Evolutionary conservation across 2,113 vertebrate species (phyloP).

Genomic region (Gila orcuttii): DNA sequence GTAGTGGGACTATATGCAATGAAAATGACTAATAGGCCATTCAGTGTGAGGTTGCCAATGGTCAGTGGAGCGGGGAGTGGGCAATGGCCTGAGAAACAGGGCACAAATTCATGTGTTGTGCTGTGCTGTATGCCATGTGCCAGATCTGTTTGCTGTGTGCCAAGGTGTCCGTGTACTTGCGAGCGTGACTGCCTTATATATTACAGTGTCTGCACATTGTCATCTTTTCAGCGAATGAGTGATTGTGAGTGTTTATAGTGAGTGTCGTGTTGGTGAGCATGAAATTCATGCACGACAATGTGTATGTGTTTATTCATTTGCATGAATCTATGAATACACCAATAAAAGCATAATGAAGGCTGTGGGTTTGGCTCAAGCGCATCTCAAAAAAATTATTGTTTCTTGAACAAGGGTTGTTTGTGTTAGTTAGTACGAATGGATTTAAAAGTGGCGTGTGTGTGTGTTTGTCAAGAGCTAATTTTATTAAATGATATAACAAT

Average conservation of each 20-base stretch:
- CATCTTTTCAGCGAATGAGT: conserved; percentile 6
- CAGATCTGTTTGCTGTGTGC: not conserved
- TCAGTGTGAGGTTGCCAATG: conserved; percentile 23
- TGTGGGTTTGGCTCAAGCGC: not conserved
- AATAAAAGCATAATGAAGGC: not conserved
- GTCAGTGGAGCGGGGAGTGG: not conserved
- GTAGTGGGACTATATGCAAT: conserved; percentile 4
- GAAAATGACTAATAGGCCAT: conserved; percentile 40
- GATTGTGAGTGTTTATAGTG: not conserved
- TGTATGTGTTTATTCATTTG: not conserved
- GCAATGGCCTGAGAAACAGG: not conserved
- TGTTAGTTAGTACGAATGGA: not conserved
- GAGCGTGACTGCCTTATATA: not conserved
- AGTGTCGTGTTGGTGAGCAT: not conserved
- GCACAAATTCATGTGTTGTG: not conserved
- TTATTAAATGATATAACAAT: conserved; percentile 15
- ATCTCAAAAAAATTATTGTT: not conserved
- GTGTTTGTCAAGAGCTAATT: conserved; percentile 9
- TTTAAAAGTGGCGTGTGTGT: not conserved
- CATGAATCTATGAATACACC: not conserved
- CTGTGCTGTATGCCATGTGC: not conserved
- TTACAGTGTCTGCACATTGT: conserved; percentile 24
- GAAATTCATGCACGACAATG: not conserved
- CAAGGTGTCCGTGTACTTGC: conserved; percentile 8
- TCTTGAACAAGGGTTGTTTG: not conserved